Percentiles rank a stretch among this genome's conserved stretches.
phyloP scores from a whole-genome alignment of 2,888 invertebrate genomes.

The Elysia crispata region DNA sequence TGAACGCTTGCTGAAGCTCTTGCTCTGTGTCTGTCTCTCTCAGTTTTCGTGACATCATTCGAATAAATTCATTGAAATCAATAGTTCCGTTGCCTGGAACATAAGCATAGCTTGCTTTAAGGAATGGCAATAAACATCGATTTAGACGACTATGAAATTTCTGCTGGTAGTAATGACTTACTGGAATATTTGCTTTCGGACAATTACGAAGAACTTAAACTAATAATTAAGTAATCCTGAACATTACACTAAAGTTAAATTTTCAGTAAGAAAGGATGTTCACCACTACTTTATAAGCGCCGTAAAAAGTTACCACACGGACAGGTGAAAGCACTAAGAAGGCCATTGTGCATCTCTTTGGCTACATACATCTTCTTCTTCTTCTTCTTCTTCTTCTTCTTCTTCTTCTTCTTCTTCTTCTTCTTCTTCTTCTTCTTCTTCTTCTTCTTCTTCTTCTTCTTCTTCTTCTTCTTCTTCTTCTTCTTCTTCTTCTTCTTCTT shows the following conservation, averaged over 20 bases:
- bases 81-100: slow-evolving; percentile 32
- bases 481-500: slow-evolving; percentile 7
- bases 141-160: too few species aligned
- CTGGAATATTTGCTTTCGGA: neutral
- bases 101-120: too few species aligned
- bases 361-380: too few species aligned
- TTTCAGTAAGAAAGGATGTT: too few species aligned
- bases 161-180: too few species aligned
- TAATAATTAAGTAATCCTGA: too few species aligned
- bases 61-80: slow-evolving; percentile 42
- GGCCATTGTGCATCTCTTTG: too few species aligned
- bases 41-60: slow-evolving; percentile 32
- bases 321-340: too few species aligned
- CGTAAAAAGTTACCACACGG: too few species aligned
- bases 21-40: slow-evolving; percentile 35
- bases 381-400: slow-evolving; percentile 11
- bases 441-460: slow-evolving; percentile 18
- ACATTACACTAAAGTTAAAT: too few species aligned
- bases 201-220: neutral
- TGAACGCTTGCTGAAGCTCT: slow-evolving; percentile 37
- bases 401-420: slow-evolving; percentile 21
- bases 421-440: slow-evolving; percentile 19
- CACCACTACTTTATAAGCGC: too few species aligned
- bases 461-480: slow-evolving; percentile 13
- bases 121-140: too few species aligned